phyloP scores from a whole-genome alignment of 2,113 vertebrate species.

The Rattus norvegicus region DNA sequence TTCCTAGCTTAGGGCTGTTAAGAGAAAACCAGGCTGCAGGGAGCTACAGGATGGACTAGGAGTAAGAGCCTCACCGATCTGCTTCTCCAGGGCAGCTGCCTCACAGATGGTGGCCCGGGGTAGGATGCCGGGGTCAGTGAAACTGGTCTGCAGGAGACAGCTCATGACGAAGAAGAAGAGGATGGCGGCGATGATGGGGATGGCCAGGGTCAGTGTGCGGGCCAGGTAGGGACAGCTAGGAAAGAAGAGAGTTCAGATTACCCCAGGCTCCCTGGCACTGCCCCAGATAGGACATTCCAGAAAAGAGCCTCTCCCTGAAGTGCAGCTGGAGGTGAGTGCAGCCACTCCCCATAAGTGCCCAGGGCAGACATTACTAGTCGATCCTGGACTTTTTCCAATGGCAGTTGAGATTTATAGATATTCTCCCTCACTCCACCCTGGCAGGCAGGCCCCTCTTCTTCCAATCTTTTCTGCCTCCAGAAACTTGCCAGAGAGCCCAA shows the following conservation, averaged over 20 bases:
- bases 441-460: background rate
- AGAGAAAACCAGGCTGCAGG: background rate
- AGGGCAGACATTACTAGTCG: background rate
- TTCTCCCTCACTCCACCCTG: background rate
- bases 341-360: no score
- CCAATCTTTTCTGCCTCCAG: background rate
- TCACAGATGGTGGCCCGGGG: slow-evolving; percentile 95
- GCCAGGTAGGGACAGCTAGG: slow-evolving; percentile 96
- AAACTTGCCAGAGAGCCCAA: background rate
- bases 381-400: background rate
- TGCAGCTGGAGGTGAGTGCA: background rate
- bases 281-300: background rate
- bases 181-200: slow-evolving; percentile 93
- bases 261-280: background rate
- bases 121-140: slow-evolving; percentile 96
- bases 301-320: background rate
- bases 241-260: slow-evolving; percentile 23
- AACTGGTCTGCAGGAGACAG: slow-evolving; percentile 95
- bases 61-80: slow-evolving; percentile 90
- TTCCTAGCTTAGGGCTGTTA: background rate
- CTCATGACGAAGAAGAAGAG: slow-evolving; percentile 95
- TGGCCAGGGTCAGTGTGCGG: slow-evolving; percentile 91
- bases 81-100: slow-evolving; percentile 94
- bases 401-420: background rate
- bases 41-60: background rate